Conservation (phyloP, 2,888 invertebrate genomes). For the Trachelus iudaicus region DNA sequence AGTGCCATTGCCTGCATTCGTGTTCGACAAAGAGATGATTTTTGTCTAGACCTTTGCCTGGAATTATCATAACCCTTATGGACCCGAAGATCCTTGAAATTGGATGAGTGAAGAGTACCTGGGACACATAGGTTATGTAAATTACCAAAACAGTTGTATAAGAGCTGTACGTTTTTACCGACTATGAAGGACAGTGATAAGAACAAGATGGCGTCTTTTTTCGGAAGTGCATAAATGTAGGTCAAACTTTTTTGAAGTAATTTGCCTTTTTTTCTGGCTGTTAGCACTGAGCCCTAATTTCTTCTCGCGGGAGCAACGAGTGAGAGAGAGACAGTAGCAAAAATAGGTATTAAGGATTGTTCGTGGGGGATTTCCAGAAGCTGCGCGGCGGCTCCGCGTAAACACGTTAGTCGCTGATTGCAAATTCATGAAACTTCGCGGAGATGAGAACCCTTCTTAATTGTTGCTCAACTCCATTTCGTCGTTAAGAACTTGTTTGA, state of each 20-base stretch:
- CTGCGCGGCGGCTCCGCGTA: background rate
- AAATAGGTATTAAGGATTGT: background rate
- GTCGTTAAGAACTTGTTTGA: background rate
- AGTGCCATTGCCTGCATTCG: background rate
- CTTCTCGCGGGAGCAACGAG: background rate
- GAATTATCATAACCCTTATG: too few species aligned
- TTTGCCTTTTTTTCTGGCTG: background rate
- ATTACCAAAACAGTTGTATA: background rate
- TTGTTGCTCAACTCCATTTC: background rate
- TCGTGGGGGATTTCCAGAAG: background rate
- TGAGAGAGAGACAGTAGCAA: background rate
- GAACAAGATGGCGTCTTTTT: background rate
- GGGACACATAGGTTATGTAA: background rate
- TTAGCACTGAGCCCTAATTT: background rate
- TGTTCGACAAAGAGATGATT: background rate
- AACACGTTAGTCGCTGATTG: background rate
- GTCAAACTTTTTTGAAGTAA: background rate
- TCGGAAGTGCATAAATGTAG: background rate
- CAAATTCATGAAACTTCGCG: background rate
- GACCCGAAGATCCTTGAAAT: background rate
- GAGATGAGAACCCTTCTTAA: background rate
- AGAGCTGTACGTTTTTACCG: background rate
- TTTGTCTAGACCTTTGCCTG: background rate
- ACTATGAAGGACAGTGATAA: background rate
- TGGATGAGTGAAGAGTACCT: background rate